These are phyloP conservation scores for Thymelicus sylvestris DNA, from an alignment of 2,888 invertebrate species.

Conservation along the genomic window DNA sequence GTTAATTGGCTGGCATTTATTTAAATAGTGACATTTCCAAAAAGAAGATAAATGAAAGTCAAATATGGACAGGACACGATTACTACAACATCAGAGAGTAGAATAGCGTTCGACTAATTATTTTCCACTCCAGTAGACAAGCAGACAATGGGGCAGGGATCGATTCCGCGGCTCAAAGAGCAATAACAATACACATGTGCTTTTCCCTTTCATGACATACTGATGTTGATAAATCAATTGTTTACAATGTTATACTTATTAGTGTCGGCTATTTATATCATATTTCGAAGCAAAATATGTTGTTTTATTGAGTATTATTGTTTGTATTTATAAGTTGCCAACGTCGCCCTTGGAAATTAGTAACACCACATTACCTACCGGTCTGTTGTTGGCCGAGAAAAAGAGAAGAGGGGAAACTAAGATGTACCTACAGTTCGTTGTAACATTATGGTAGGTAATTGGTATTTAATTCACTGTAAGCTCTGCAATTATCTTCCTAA, in stretches of 20 bases:
- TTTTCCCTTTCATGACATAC: not conserved
- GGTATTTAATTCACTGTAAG: no score
- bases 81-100: not conserved
- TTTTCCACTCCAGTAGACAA: constrained; percentile 53
- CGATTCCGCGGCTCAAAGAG: constrained; percentile 45
- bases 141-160: constrained; percentile 55
- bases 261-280: not conserved
- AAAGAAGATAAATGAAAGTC: not conserved
- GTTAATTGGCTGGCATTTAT: not conserved
- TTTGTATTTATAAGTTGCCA: no score
- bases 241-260: not conserved
- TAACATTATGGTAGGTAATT: no score
- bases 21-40: no score
- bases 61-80: not conserved
- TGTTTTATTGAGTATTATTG: no score
- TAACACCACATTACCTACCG: no score
- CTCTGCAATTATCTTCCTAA: no score
- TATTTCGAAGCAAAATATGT: no score
- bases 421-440: no score
- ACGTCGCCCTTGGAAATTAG: no score
- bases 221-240: constrained; percentile 5
- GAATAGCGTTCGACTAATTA: constrained; percentile 38
- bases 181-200: constrained; percentile 15
- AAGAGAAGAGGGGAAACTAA: no score
- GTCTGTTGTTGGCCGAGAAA: no score